A percentile compares a stretch with the other conserved stretches of the same genome.
Conservation (phyloP, 2,888 invertebrate genomes). For the Neoaliturus tenellus region DNA sequence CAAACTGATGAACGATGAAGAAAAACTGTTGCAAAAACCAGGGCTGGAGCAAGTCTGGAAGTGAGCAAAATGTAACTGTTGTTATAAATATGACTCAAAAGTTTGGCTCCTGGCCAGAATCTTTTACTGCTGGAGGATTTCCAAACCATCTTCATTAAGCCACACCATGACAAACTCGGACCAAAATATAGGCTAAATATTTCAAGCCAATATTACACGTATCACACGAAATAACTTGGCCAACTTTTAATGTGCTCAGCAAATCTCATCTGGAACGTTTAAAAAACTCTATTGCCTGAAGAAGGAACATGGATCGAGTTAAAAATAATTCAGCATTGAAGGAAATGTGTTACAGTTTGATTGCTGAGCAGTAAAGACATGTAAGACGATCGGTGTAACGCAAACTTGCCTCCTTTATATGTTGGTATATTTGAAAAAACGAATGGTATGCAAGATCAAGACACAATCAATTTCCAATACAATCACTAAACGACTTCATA, state of each 20-base stretch:
- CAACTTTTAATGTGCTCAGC: not conserved
- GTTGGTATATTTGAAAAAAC: too few species aligned
- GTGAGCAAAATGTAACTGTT: slow-evolving; percentile 46
- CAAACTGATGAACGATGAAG: not conserved
- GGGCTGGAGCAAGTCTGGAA: slow-evolving; percentile 33
- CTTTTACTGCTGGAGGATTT: slow-evolving; percentile 25
- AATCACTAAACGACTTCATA: too few species aligned
- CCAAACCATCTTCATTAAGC: slow-evolving; percentile 50
- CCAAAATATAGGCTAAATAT: slow-evolving; percentile 53
- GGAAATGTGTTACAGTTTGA: too few species aligned
- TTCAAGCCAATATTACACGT: slow-evolving; percentile 7
- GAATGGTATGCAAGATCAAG: too few species aligned
- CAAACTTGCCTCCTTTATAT: too few species aligned
- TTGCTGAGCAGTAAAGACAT: too few species aligned
- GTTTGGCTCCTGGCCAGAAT: slow-evolving; percentile 18
- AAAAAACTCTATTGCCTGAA: too few species aligned
- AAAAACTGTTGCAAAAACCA: slow-evolving; percentile 15
- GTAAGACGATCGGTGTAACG: too few species aligned
- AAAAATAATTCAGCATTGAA: too few species aligned
- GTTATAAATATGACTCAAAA: slow-evolving; percentile 49
- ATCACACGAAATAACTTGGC: not conserved
- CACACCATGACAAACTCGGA: slow-evolving; percentile 43
- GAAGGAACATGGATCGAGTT: too few species aligned
- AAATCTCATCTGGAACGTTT: not conserved
- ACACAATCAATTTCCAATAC: too few species aligned